Evolutionary conservation across 2,113 vertebrate species (phyloP), one percentile per base, ranked within the genome.

Genomic region (Catagonus wagneri): DNA sequence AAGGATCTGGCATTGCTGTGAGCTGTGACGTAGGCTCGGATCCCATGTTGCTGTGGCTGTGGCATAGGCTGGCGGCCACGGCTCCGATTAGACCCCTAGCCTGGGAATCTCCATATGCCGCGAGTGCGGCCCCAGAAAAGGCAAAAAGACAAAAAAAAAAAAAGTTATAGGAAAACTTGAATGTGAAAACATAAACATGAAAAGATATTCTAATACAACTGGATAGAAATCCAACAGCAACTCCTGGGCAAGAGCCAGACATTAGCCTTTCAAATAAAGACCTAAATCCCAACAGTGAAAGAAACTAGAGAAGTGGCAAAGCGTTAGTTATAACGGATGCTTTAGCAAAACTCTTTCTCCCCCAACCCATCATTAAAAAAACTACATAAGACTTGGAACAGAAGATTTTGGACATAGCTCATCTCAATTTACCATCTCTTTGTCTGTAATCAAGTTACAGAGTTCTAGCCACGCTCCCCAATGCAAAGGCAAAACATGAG

Each of bases 391-490:
- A 32, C 34, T n/a, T 80, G 16, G 72, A 93, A 54, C 19, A 79
- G 6, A 91, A 39, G 25, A 6, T 56, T 95, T 58, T 94, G 83
- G 56, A 95, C 6, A 22, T 22, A 93, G 36, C 15, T 93, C 52
- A 83, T 79, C 25, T 91, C 74, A 81, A 61, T 12, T 98, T 99
- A 99, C 99, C 99, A 99, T 99, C 97, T 99, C 99, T 97, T 99
- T 99, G 98, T 99, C 99, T 84, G 99, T 99, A 98, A 99, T 99
- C 80, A 99, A 99, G 98, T 99, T 99, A 98, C 99, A 99, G 65
- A 99, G 99, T 96, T 99, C 99, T 94, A 99, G 98, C 99, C 99
- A 99, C 17, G 99, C 99, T 92, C 99, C 99, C 99, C 99, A 99
- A 12, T 99, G 99, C 97, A 99, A 98, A 95, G 99, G 99, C 81